phyloP scores from a whole-genome alignment of 1,140 invertebrate species.

The Drosophila dunni region DNA sequence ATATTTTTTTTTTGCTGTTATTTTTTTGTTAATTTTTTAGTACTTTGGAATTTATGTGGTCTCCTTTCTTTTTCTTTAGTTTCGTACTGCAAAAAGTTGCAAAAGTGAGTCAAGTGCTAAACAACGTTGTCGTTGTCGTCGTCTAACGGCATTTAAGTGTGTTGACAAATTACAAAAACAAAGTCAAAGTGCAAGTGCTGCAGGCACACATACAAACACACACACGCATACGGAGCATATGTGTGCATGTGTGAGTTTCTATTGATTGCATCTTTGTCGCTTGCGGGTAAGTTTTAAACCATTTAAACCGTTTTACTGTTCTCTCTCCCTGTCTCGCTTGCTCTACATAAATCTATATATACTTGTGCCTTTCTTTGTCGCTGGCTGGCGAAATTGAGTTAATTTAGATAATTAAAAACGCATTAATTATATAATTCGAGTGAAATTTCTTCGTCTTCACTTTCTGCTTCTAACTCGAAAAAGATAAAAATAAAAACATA shows the following conservation, averaged over 20 bases:
- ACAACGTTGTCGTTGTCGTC: conserved; percentile 31
- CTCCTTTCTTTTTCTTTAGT: conserved; percentile 21
- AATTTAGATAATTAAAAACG: conserved; percentile 62
- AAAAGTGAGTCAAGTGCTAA: conserved; percentile 34
- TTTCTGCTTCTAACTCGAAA: conserved; percentile 67
- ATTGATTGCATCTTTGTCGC: conserved; percentile 38
- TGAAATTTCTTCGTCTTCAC: conserved; percentile 68
- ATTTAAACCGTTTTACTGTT: conserved; percentile 23
- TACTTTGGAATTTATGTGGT: conserved; percentile 20
- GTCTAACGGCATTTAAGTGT: conserved; percentile 50
- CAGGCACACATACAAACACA: conserved; percentile 27
- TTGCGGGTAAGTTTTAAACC: conserved; percentile 47
- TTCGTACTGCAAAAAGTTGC: conserved; percentile 32
- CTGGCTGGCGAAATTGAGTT: conserved; percentile 41
- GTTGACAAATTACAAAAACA: conserved; percentile 37
- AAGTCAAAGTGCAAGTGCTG: conserved; percentile 65
- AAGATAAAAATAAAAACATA: conserved; percentile 31
- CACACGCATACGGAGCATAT: background rate
- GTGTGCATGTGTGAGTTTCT: conserved; percentile 22
- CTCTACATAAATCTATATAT: background rate
- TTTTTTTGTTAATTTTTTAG: background rate
- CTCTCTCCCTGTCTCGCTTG: background rate
- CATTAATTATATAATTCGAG: conserved; percentile 80
- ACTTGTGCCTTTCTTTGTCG: background rate
- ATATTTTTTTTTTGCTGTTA: conserved; percentile 3